These are phyloP conservation scores for Oxytorus armatus DNA, from an alignment of 2,888 invertebrate genomes.

Conservation along the genomic window DNA sequence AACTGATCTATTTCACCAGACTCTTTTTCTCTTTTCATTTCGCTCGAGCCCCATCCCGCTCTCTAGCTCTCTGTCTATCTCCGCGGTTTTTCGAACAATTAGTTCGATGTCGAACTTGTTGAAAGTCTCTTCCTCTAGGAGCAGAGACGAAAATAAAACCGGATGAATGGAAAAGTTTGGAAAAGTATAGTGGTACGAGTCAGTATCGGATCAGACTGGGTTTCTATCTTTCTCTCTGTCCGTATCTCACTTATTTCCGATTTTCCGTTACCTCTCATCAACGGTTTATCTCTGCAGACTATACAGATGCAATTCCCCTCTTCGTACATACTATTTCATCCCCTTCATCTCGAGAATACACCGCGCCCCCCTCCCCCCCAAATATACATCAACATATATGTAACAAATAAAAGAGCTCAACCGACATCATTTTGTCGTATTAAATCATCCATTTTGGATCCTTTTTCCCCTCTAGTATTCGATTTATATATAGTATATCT, in stretches of 20 bases:
- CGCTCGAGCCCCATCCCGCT: conserved; percentile 6
- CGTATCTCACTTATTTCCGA: conserved; percentile 66
- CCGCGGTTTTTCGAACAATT: conserved; percentile 53
- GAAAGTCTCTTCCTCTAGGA: conserved; percentile 37
- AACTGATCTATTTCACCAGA: conserved; percentile 39
- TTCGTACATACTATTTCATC: neutral
- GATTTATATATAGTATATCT: no score
- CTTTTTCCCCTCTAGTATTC: neutral
- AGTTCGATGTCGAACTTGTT: conserved; percentile 62
- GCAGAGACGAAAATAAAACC: conserved; percentile 53
- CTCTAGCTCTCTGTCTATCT: conserved; percentile 9
- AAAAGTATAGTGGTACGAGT: conserved; percentile 59
- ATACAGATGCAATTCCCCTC: conserved; percentile 23
- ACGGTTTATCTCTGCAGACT: conserved; percentile 16
- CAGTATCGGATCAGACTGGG: conserved; percentile 52
- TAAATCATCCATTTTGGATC: neutral
- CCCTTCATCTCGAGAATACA: conserved; percentile 38
- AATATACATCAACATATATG: conserved; percentile 8
- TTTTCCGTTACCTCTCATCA: conserved; percentile 64
- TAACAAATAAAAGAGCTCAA: neutral
- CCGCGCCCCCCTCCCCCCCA: conserved; percentile 6
- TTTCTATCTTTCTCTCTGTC: conserved; percentile 9
- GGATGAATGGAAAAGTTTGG: conserved; percentile 53
- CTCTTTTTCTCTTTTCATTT: conserved; percentile 21
- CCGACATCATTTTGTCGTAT: neutral